These are phyloP conservation scores for Drosophila bipectinata DNA, from an alignment of 1,140 invertebrate genomes.

Conservation along the genomic window DNA sequence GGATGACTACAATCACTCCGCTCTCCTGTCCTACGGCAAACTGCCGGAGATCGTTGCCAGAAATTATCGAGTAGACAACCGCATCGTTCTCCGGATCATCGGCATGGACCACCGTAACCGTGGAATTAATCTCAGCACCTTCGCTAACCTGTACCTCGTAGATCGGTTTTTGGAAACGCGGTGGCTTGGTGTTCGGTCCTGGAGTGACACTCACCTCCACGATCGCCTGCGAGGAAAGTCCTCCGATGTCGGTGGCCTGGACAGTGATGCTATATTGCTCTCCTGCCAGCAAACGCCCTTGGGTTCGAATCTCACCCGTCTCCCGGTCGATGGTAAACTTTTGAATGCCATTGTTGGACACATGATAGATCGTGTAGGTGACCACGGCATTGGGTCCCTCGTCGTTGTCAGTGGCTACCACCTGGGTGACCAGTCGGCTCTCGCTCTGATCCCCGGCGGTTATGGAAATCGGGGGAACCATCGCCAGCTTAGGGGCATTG, in stretches of 20 bases:
- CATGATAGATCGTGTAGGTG: constrained; percentile 93
- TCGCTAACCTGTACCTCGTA: constrained; percentile 95
- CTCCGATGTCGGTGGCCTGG: constrained; percentile 90
- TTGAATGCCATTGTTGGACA: constrained; percentile 93
- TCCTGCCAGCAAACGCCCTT: constrained; percentile 91
- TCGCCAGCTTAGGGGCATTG: constrained; percentile 91
- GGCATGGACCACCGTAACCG: constrained; percentile 91
- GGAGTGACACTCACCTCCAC: constrained; percentile 92
- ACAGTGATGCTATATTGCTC: constrained; percentile 95
- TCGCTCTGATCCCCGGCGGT: constrained; percentile 90
- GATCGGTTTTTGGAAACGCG: constrained; percentile 90
- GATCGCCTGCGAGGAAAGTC: constrained; percentile 91
- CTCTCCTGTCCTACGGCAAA: constrained; percentile 93
- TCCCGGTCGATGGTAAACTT: constrained; percentile 94
- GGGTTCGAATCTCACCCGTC: constrained; percentile 90
- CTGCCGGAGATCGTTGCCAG: constrained; percentile 93
- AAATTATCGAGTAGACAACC: constrained; percentile 92
- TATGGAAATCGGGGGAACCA: constrained; percentile 90
- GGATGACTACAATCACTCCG: constrained; percentile 92
- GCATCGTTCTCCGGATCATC: constrained; percentile 95
- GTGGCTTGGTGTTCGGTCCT: constrained; percentile 93
- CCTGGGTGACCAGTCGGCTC: constrained; percentile 90
- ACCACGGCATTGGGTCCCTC: constrained; percentile 92
- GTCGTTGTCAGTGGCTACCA: constrained; percentile 93
- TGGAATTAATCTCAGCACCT: constrained; percentile 93